These are phyloP conservation scores for Bombus sibiricus DNA, from an alignment of 1,140 invertebrate genomes.

Conservation along the genomic window DNA sequence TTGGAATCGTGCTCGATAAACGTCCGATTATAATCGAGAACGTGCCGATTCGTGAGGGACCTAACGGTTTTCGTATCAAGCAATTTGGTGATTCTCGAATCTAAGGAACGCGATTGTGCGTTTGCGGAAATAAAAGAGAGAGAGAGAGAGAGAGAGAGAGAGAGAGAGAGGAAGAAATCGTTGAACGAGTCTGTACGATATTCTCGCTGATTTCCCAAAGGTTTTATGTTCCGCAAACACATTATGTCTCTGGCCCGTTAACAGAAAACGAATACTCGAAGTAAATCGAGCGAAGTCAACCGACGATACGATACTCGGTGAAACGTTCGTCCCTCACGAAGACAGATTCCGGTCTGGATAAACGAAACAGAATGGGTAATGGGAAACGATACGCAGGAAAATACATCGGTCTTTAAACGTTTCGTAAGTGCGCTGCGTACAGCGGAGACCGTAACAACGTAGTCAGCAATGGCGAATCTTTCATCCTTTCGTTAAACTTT, in stretches of 20 bases:
- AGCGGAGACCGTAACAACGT: conserved; percentile 28
- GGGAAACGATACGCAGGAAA: conserved; percentile 53
- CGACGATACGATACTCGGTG: conserved; percentile 5
- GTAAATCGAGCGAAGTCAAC: conserved; percentile 42
- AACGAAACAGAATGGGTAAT: conserved; percentile 29
- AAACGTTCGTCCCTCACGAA: neutral
- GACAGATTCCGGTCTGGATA: conserved; percentile 55
- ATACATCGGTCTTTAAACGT: conserved; percentile 59
- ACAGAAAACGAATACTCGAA: conserved; percentile 50
- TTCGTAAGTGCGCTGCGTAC: conserved; percentile 38
- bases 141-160: too few species aligned
- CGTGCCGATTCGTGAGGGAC: neutral
- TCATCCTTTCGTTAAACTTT: neutral
- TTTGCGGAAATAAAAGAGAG: neutral
- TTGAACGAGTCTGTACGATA: neutral
- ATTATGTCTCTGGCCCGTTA: conserved; percentile 21
- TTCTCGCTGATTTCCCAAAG: conserved; percentile 45
- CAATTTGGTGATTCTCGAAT: conserved; percentile 14
- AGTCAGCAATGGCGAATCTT: neutral
- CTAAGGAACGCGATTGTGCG: neutral
- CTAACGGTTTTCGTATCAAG: neutral
- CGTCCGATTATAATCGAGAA: conserved; percentile 7
- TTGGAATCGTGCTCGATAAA: neutral
- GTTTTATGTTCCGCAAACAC: conserved; percentile 45
- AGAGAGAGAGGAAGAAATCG: neutral